These are phyloP conservation scores for Hepsetus odoe DNA, from an alignment of 2,113 vertebrate genomes.

Conservation along the genomic window DNA sequence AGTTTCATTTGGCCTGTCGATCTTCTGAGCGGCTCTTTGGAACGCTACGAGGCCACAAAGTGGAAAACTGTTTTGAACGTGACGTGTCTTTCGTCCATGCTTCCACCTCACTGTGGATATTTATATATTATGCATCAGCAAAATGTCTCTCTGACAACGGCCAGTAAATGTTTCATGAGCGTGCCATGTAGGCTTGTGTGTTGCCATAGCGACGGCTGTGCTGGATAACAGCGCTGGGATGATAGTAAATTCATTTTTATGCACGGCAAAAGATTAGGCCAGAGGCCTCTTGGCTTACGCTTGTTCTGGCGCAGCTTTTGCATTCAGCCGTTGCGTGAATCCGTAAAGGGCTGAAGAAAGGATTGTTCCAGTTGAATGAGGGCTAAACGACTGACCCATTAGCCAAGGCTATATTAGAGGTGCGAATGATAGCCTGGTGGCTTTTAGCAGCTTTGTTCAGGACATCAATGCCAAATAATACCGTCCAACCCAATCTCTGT, in stretches of 20 bases:
- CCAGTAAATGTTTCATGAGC: conserved; percentile 39
- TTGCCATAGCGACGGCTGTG: conserved; percentile 38
- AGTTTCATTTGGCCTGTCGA: neutral
- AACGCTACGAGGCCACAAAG: neutral
- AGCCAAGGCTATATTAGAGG: too few species aligned
- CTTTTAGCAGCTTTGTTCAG: too few species aligned
- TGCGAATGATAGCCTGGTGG: too few species aligned
- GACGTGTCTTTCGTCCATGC: neutral
- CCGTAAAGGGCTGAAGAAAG: neutral
- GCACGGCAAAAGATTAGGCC: neutral
- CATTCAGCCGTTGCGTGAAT: neutral
- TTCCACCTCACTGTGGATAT: conserved; percentile 7
- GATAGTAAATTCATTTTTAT: conserved; percentile 9
- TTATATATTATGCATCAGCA: conserved; percentile 38
- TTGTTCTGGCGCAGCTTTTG: neutral
- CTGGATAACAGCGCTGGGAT: conserved; percentile 1
- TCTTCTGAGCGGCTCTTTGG: neutral
- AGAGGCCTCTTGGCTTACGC: neutral
- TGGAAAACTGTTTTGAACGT: neutral
- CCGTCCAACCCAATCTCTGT: too few species aligned
- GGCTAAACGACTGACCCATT: neutral
- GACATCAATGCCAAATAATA: too few species aligned
- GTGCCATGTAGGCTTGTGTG: conserved; percentile 13
- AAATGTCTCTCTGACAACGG: conserved; percentile 25
- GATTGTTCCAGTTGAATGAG: neutral